Evolutionary conservation across 2,888 invertebrate genomes (phyloP).

Genomic region (Parnassius smintheus): DNA sequence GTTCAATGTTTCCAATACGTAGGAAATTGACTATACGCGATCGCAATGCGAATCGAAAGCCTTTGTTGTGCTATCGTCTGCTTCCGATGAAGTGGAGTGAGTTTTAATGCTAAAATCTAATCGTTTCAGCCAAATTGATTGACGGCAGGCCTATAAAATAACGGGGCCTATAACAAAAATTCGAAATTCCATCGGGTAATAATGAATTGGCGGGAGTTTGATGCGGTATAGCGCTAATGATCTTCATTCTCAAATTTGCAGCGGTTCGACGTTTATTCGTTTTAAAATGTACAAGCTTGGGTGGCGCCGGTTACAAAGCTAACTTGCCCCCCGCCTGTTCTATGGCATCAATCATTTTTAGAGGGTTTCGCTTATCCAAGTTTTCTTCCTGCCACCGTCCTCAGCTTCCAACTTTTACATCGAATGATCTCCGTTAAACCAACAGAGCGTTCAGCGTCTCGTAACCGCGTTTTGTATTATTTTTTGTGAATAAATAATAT

Average conservation of each 20-base stretch:
- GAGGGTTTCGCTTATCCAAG: slow-evolving; percentile 81
- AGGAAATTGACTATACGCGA: slow-evolving; percentile 71
- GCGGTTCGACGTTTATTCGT: slow-evolving; percentile 77
- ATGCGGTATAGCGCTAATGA: slow-evolving; percentile 73
- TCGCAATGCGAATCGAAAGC: slow-evolving; percentile 48
- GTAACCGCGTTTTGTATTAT: slow-evolving; percentile 76
- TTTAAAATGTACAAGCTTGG: slow-evolving; percentile 63
- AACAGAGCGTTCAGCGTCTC: slow-evolving; percentile 70
- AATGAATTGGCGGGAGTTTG: slow-evolving; percentile 59
- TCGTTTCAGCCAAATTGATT: slow-evolving; percentile 44
- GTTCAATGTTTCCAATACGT: slow-evolving; percentile 66
- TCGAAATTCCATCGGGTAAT: slow-evolving; percentile 56
- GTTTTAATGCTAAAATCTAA: slow-evolving; percentile 43
- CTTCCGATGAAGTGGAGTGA: slow-evolving; percentile 26
- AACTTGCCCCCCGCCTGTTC: slow-evolving; percentile 47
- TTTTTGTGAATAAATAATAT: slow-evolving; percentile 81
- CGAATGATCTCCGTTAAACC: slow-evolving; percentile 78
- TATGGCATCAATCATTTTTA: slow-evolving; percentile 80
- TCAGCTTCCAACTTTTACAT: slow-evolving; percentile 72
- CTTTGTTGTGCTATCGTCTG: slow-evolving; percentile 48
- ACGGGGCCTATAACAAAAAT: slow-evolving; percentile 42
- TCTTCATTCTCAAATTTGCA: slow-evolving; percentile 72
- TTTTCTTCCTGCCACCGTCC: slow-evolving; percentile 73
- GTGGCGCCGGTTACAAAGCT: slow-evolving; percentile 58
- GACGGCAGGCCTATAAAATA: slow-evolving; percentile 52